Base-by-base conservation (phyloP, 2,888 invertebrate species). In the Podotricha telesiphe region DNA sequence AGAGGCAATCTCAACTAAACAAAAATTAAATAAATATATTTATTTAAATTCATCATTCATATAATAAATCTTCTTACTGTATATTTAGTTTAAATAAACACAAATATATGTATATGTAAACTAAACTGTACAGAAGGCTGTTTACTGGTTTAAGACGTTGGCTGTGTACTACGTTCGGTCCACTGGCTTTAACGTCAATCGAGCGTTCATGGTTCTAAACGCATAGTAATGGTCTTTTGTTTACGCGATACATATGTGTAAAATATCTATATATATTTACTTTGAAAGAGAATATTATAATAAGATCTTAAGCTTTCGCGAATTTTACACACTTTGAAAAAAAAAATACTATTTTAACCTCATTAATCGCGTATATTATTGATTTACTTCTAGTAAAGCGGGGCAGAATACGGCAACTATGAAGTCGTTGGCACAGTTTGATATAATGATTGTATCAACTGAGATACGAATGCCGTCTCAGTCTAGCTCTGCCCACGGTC, bases 111-210 rank as follows among this genome's bases (percentile, higher is more conserved):
- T 51, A 22, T 42, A 53, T 15, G 53, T 58, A 7, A 34, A 28
- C 6, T 19, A 55, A 22, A 34, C 34, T 37, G 19, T 56, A 56
- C 2, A 19, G 20, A 50, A 53, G 64, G 56, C 62, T 37, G 50
- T 63, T 62, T 62, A 48, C 48, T 62, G 62, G 62, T 61, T 63
- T 63, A 70, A 67, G 63, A 67, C 63, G 62, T 47, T 28, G 63
- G 48, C 63, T 63, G 67, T 70, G 58, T 58, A 70, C 69, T 53
- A 11, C 37, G 53, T 63, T 22, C 67, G 58, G 63, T 67, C 70
- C 67, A 67, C 42, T 67, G 70, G 59, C 11, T 58, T 34, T 48
- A 42, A 45, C 62, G 45, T 40, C 63, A 62, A 67, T 67, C 67
- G 63, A 63, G 53, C 56, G 68, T 68, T 63, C 40, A 50, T 22